phyloP scores from a whole-genome alignment of 2,113 vertebrate genomes.

The Planiliza haematocheilus region DNA sequence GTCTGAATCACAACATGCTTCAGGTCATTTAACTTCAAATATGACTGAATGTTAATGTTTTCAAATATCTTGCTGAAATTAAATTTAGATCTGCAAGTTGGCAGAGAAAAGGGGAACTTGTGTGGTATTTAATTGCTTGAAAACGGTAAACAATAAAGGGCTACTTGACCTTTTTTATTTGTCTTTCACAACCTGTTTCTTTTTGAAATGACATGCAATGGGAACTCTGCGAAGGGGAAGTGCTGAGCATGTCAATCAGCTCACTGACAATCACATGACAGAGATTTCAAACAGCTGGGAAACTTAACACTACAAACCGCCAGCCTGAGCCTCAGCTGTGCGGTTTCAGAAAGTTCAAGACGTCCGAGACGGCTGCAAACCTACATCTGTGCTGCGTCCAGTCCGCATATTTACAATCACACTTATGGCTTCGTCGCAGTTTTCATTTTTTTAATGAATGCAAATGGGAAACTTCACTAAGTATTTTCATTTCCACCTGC shows the following conservation, averaged over 20 bases:
- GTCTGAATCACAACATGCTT: too few relatives aligned
- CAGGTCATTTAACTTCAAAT: too few relatives aligned
- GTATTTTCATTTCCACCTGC: too few relatives aligned
- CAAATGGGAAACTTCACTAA: too few relatives aligned
- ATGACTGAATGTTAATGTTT: too few relatives aligned
- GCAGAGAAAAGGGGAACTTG: neutral
- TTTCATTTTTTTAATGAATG: too few relatives aligned
- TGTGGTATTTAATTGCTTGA: too few relatives aligned
- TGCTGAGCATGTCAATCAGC: neutral
- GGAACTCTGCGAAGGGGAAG: conserved; percentile 26
- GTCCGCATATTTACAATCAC: neutral
- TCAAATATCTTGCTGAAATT: neutral
- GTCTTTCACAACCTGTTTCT: conserved; percentile 19
- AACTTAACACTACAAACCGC: neutral
- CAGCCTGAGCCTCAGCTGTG: neutral
- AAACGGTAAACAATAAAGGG: too few relatives aligned
- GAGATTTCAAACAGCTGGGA: neutral
- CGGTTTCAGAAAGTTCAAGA: neutral
- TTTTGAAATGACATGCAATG: neutral
- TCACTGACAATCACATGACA: conserved; percentile 1
- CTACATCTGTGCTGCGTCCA: neutral
- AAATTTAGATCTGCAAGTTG: neutral
- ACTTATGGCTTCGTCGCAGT: too few relatives aligned
- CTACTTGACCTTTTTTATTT: neutral
- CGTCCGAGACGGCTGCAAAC: neutral